A percentile compares a stretch with the other conserved stretches of the same genome.
Evolutionary conservation across 2,888 invertebrate genomes (phyloP).

Genomic region (Heteromurus nitidus): DNA sequence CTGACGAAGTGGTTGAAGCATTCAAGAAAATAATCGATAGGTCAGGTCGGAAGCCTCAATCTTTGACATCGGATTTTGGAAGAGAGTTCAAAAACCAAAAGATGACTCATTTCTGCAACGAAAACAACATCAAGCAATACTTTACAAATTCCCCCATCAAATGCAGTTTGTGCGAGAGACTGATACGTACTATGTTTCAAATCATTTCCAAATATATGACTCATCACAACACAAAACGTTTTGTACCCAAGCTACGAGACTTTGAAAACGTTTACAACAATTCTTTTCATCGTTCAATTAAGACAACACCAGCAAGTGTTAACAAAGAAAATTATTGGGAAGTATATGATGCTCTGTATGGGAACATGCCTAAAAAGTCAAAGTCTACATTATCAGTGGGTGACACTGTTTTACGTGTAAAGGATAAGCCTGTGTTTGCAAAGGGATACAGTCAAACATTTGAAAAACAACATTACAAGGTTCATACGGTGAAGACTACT

Average conservation of each 20-base stretch:
- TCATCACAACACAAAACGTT: conserved; percentile 31
- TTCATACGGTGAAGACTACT: too few species aligned
- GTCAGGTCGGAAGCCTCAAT: conserved; percentile 20
- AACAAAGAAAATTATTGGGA: conserved; percentile 7
- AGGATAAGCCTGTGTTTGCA: neutral
- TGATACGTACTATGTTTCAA: conserved; percentile 31
- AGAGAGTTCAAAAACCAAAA: conserved; percentile 43
- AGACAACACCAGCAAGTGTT: neutral
- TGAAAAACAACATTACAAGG: neutral
- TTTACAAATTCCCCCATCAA: conserved; percentile 35
- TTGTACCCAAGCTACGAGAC: neutral
- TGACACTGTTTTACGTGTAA: neutral
- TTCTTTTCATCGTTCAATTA: conserved; percentile 20
- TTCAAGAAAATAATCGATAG: conserved; percentile 61
- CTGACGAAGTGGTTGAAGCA: conserved; percentile 36
- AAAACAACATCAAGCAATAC: conserved; percentile 24
- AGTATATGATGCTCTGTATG: conserved; percentile 13
- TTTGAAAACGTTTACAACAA: conserved; percentile 38
- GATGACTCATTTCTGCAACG: neutral
- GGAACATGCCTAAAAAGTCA: neutral
- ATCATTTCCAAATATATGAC: conserved; percentile 38
- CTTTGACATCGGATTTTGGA: conserved; percentile 47
- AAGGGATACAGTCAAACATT: conserved; percentile 11
- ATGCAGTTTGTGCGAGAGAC: conserved; percentile 20
- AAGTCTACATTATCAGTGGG: neutral